Evolutionary conservation across 2,888 invertebrate genomes (phyloP).

Genomic region (Auanema sp.): DNA sequence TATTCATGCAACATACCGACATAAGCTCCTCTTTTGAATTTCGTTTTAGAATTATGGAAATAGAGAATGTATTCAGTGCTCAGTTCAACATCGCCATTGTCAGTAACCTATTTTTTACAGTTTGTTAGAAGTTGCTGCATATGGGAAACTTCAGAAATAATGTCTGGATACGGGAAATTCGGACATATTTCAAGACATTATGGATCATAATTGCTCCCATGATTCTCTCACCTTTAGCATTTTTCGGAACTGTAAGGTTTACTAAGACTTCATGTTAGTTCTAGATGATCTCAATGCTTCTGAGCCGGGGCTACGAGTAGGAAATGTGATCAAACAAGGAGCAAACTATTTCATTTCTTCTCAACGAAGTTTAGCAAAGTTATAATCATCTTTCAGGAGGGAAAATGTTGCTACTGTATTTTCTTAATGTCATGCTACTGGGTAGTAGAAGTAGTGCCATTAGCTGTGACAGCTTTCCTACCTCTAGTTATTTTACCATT

Average conservation of each 20-base stretch:
- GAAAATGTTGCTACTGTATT: constrained; percentile 47
- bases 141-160: no score
- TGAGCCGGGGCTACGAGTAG: no score
- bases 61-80: neutral
- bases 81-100: neutral
- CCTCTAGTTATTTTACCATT: constrained; percentile 50
- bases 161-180: constrained; percentile 25
- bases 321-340: no score
- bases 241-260: constrained; percentile 25
- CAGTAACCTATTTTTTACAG: no score
- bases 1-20: no score
- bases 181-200: constrained; percentile 34
- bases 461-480: constrained; percentile 51
- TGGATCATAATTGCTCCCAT: constrained; percentile 42
- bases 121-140: no score
- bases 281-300: no score
- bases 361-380: neutral
- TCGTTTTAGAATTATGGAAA: no score
- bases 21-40: no score
- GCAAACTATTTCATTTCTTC: neutral
- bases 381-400: constrained; percentile 18
- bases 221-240: constrained; percentile 32
- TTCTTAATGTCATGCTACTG: constrained; percentile 49
- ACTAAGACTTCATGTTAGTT: neutral
- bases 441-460: constrained; percentile 50